Evolutionary conservation across 2,113 vertebrate species (phyloP).

Genomic region (Actenoides lindsayi): DNA sequence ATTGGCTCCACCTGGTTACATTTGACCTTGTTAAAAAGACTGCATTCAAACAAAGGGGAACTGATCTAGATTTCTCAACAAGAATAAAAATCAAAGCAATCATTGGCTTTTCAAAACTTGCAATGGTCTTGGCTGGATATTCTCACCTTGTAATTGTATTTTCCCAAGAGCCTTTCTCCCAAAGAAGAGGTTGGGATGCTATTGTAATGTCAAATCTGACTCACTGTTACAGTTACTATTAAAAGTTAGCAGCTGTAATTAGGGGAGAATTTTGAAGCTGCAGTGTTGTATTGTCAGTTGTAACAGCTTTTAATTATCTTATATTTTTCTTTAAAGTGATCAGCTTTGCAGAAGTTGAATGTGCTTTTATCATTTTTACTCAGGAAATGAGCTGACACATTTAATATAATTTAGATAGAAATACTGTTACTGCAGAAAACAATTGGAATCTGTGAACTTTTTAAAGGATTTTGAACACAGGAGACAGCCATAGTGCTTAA

Average conservation of each 20-base stretch:
- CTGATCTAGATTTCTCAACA: slow-evolving; percentile 6
- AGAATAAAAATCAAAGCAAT: not conserved
- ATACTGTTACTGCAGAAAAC: slow-evolving; percentile 55
- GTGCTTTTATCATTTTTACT: slow-evolving; percentile 65
- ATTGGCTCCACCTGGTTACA: not conserved
- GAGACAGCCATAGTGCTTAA: slow-evolving; percentile 40
- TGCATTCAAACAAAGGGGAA: not conserved
- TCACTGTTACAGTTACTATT: slow-evolving; percentile 57
- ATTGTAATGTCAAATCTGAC: slow-evolving; percentile 53
- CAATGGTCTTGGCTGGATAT: not conserved
- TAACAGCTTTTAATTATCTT: slow-evolving; percentile 72
- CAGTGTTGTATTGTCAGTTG: slow-evolving; percentile 63
- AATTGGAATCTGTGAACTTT: slow-evolving; percentile 64
- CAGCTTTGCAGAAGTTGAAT: slow-evolving; percentile 58
- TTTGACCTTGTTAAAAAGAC: not conserved
- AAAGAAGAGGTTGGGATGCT: slow-evolving; percentile 5
- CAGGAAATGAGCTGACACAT: slow-evolving; percentile 57
- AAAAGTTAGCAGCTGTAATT: slow-evolving; percentile 72
- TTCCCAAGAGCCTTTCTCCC: slow-evolving; percentile 8
- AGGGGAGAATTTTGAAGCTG: slow-evolving; percentile 64
- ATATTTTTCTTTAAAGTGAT: slow-evolving; percentile 67
- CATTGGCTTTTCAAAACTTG: slow-evolving; percentile 18
- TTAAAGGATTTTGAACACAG: slow-evolving; percentile 39
- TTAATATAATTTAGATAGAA: slow-evolving; percentile 63
- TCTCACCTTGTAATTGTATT: slow-evolving; percentile 10